Evolutionary conservation across 2,888 invertebrate species (phyloP).

Genomic region (Hirtodrosophila duncani): DNA sequence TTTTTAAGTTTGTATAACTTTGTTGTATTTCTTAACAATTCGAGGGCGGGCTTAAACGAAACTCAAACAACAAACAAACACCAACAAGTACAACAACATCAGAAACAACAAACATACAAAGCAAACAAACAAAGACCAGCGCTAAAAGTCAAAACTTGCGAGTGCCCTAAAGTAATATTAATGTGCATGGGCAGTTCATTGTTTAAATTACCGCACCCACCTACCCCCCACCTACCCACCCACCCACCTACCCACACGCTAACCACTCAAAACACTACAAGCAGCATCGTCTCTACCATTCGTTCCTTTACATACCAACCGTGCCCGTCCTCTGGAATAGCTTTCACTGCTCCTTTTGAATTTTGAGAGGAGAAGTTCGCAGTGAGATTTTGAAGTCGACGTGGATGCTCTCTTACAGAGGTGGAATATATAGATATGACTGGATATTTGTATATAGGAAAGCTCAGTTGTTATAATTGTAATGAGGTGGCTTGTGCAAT

Average conservation of each 20-base stretch:
- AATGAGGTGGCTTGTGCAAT: too few species aligned
- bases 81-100: constrained; percentile 1
- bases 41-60: constrained; percentile 29
- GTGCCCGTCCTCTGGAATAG: too few species aligned
- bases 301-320: constrained; percentile 2
- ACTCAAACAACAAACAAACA: constrained; percentile 28
- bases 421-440: too few species aligned
- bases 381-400: too few species aligned
- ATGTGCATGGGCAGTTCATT: constrained; percentile 67
- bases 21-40: constrained; percentile 2
- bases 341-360: too few species aligned
- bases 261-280: constrained; percentile 11
- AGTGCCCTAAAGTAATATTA: constrained; percentile 64
- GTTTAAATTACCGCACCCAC: constrained; percentile 53
- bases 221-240: not conserved
- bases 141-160: constrained; percentile 52
- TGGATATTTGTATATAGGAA: too few species aligned
- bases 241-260: constrained; percentile 1
- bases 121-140: constrained; percentile 8
- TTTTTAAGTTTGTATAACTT: too few species aligned
- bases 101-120: constrained; percentile 3
- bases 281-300: constrained; percentile 1
- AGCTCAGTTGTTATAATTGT: too few species aligned
- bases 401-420: too few species aligned
- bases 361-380: too few species aligned